Conservation (phyloP, 2,113 vertebrate genomes). For the Marmota flaviventris region DNA sequence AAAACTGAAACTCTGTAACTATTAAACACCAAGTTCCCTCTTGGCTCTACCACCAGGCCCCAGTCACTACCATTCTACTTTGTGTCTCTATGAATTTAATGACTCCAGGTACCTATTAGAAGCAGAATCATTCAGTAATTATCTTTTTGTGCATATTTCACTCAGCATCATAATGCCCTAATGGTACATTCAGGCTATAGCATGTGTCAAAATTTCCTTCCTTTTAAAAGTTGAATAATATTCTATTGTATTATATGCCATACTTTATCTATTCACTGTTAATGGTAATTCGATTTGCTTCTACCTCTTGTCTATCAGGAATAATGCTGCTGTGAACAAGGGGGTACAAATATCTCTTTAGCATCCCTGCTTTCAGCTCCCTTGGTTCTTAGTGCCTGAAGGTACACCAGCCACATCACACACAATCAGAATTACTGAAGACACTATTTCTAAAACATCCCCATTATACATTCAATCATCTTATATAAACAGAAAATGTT, state of each 20-base stretch:
- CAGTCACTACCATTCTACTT: too few relatives aligned
- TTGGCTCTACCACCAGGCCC: too few relatives aligned
- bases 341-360: not conserved
- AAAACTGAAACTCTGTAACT: not conserved
- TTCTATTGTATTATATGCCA: not conserved
- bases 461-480: not conserved
- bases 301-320: not conserved
- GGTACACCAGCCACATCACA: rapidly evolving
- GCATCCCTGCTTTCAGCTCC: not conserved
- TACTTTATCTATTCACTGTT: not conserved
- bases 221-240: not conserved
- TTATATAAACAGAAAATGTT: not conserved
- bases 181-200: too few relatives aligned
- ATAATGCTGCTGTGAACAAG: not conserved
- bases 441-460: not conserved
- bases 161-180: not conserved
- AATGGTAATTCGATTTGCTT: not conserved
- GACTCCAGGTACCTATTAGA: rapidly evolving
- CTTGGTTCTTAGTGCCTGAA: not conserved
- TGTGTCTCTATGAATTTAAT: not conserved
- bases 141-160: not conserved
- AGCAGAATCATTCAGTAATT: not conserved
- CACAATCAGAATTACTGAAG: not conserved
- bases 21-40: not conserved
- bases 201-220: not conserved